Evolutionary conservation across 2,113 vertebrate species (phyloP), one percentile per base, ranked within the genome.

Genomic region (Mustela lutreola): DNA sequence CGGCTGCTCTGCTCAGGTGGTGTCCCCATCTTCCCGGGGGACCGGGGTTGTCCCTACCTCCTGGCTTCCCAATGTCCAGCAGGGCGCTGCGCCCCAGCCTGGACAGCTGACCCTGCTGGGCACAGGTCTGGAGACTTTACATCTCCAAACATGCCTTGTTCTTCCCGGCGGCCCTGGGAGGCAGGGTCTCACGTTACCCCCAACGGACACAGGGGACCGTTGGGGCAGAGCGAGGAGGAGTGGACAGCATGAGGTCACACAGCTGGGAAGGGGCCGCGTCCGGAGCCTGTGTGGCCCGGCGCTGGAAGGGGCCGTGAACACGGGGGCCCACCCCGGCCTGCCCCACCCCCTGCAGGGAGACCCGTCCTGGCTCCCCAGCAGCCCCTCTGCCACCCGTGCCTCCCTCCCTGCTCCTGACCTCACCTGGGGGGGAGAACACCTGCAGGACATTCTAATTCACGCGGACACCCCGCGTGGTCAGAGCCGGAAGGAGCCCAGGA

Each of bases 121-220:
- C 45, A 18, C 2, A 0, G 10, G 58, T 3, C 73, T 9, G 12
- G n/a, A 48, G 42, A 28, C 62, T 50, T 36, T 4, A 5, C 19
- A 3, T 1, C 10, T 2, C 58, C 42, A 36, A 50, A 21, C 16
- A 26, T 26, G 7, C 78, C 71, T 81, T 36, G 33, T 28, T 67
- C 26, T 70, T 63, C 58, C 53, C 19, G 7, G 33, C 4, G 18
- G 39, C 60, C 48, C 21, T 28, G 7, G 14, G 78, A 71, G 33
- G 36, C 28, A 5, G 39, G 53, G 5, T 11, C 42, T n/a, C 2
- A 6, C 15, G 22, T 56, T 26, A 9, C 3, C 60, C 33, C 42
- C 56, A 16, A 26, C 2, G 31, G 28, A n/a, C 48, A 33, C 5
- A 2, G 0, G 56, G 76, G 63, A 67, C 56, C 16, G 1, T 0